These are phyloP conservation scores for Molossus molossus DNA, from an alignment of 2,797 vertebrate genomes.

Conservation along the genomic window DNA sequence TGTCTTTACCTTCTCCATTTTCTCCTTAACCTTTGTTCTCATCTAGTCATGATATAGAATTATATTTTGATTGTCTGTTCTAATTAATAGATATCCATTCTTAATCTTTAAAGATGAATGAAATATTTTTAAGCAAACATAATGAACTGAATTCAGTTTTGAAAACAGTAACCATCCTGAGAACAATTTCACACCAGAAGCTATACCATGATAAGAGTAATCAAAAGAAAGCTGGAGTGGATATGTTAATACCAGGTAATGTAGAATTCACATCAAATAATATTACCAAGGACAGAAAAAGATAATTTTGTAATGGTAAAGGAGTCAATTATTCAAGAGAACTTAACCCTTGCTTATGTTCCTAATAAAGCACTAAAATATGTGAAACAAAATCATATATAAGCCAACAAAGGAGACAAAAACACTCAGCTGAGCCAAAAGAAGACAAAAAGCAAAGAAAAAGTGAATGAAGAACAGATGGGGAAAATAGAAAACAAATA, in stretches of 20 bases:
- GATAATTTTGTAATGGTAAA: slow-evolving; percentile 45
- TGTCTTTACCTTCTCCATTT: slow-evolving; percentile 57
- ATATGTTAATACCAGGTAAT: slow-evolving; percentile 45
- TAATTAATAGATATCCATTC: slow-evolving; percentile 56
- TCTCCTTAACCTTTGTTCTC: slow-evolving; percentile 35
- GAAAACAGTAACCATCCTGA: background rate
- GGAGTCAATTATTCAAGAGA: slow-evolving; percentile 33
- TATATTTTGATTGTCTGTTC: slow-evolving; percentile 49
- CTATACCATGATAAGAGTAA: slow-evolving; percentile 41
- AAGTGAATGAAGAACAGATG: slow-evolving; percentile 36
- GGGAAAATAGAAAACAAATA: slow-evolving; percentile 43
- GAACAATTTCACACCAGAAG: slow-evolving; percentile 23
- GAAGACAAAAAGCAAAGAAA: slow-evolving; percentile 10
- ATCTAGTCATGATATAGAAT: slow-evolving; percentile 26
- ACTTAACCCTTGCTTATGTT: slow-evolving; percentile 50
- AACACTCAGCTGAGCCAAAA: background rate
- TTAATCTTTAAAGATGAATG: slow-evolving; percentile 65
- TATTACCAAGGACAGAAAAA: slow-evolving; percentile 34
- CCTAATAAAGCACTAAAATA: slow-evolving; percentile 50
- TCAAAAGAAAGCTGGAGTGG: slow-evolving; percentile 37
- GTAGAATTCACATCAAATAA: slow-evolving; percentile 52
- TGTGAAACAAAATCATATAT: slow-evolving; percentile 40
- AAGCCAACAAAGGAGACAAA: slow-evolving; percentile 43
- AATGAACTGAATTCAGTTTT: slow-evolving; percentile 27
- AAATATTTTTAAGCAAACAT: slow-evolving; percentile 32